Conservation (phyloP, 2,797 vertebrate genomes). For the Rallus crepitans region DNA sequence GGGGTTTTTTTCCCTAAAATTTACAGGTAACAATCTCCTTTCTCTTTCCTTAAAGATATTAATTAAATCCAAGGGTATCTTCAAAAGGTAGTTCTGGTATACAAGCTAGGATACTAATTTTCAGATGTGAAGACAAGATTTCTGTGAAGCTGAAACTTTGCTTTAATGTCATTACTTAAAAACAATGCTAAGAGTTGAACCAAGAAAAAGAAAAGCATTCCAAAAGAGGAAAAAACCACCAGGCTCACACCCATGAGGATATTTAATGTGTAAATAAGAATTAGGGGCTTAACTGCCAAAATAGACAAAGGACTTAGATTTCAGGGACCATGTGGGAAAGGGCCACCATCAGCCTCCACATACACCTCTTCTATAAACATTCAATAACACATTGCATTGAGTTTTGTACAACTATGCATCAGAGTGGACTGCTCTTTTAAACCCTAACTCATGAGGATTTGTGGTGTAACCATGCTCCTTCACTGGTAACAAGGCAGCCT, state of each 20-base stretch:
- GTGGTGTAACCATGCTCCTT: neutral
- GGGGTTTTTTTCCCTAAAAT: neutral
- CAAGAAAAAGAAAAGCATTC: neutral
- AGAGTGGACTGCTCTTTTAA: neutral
- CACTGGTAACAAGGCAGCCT: neutral
- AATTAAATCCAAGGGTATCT: slow-evolving; percentile 12
- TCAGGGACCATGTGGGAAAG: neutral
- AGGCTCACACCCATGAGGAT: neutral
- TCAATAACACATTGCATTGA: neutral
- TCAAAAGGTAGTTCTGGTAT: neutral
- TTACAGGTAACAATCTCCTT: neutral
- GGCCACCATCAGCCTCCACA: neutral
- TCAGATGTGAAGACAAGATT: neutral
- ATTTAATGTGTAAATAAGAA: no score
- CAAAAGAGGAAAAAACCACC: neutral
- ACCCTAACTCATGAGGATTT: neutral
- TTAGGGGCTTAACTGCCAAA: neutral
- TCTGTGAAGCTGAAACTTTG: neutral
- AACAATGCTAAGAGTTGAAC: neutral
- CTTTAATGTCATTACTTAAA: neutral
- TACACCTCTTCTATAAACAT: neutral
- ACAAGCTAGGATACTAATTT: neutral
- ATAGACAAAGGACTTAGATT: neutral
- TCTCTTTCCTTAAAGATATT: neutral
- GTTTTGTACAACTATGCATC: neutral